Percentiles rank a stretch among this genome's conserved stretches.
These are phyloP conservation scores for Etheostoma perlongum DNA, from an alignment of 2,797 vertebrate genomes.

Conservation along the genomic window DNA sequence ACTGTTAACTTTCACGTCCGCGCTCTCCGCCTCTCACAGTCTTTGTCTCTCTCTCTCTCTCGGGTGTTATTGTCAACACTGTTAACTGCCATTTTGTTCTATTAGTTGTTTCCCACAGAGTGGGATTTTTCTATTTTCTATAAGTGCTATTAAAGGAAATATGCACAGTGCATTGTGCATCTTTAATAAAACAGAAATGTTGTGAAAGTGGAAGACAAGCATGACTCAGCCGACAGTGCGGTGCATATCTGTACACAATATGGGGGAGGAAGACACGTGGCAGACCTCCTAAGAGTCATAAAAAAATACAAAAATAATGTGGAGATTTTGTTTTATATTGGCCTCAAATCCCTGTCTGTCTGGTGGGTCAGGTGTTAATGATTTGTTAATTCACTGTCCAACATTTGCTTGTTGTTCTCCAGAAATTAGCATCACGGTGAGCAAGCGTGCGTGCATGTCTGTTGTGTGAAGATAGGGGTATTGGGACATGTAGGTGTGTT, in stretches of 20 bases:
- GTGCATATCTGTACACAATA: conserved; percentile 32
- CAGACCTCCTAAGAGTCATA: conserved; percentile 32
- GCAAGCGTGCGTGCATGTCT: conserved; percentile 40
- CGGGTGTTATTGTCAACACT: conserved; percentile 54
- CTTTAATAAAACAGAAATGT: conserved; percentile 52
- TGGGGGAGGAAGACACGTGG: conserved; percentile 37
- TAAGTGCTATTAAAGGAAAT: conserved; percentile 69
- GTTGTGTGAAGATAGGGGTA: conserved; percentile 49
- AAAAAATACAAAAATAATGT: conserved; percentile 21
- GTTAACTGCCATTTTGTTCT: conserved; percentile 56
- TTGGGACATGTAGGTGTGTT: conserved; percentile 46
- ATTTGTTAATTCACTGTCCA: conserved; percentile 70
- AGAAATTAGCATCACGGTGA: conserved; percentile 49
- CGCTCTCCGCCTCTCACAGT: background rate
- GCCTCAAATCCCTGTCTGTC: conserved; percentile 27
- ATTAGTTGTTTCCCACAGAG: conserved; percentile 57
- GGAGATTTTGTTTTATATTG: background rate
- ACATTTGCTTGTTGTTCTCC: conserved; percentile 56
- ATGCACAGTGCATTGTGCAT: conserved; percentile 47
- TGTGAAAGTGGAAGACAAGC: conserved; percentile 55
- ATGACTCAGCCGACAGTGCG: conserved; percentile 63
- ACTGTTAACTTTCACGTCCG: background rate
- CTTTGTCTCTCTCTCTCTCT: conserved; percentile 25
- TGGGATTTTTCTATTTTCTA: background rate
- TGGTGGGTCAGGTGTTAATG: conserved; percentile 64